Base-by-base conservation (phyloP, 2,113 vertebrate genomes). In the Piprites chloris region DNA sequence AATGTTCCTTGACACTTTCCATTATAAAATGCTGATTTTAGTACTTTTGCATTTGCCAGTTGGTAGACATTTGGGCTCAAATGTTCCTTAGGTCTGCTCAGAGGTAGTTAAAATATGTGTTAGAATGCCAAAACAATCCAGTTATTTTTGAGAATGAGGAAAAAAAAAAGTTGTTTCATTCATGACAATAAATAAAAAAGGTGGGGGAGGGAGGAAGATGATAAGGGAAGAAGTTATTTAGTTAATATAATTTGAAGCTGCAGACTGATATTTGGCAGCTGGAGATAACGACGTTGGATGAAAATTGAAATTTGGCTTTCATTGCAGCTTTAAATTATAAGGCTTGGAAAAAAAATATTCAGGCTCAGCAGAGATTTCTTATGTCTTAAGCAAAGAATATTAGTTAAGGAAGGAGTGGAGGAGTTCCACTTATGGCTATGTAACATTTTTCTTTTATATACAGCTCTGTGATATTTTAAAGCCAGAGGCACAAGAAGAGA, bases 231-330 rank as follows among this genome's bases (percentile, higher is more conserved):
- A 89, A 91, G 8, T 67, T 71, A 41, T 73, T 94, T 66, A 50
- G 24, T 56, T 52, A 95, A 83, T 44, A 41, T 92, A 89, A 94
- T 87, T 91, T 81, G 63, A 91, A 89, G 42, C 65, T 95, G 77
- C 27, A 87, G 93, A 94, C 35, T 95, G 91, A 94, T 59, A 59
- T 47, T 82, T 95, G 89, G 81, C 85, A 94, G 50, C 35, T 75
- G 26, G 9, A 7, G 8, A 63, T 71, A 65, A 71, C 28, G 63
- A 35, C 20, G 26, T 52, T 39, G 61, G 27, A 35, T 82, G 47
- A 93, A 91, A 87, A 74, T 1, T 63, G 39, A 88, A 86, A 78
- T 92, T 16, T 46, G 58, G 32, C 55, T 86, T 90, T 83, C 62
- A 16, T 46, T 85, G 12, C 26, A 17, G 35, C 24, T 66, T 30